Conservation (phyloP, 2,888 invertebrate species). For the Leptodirus hochenwartii region DNA sequence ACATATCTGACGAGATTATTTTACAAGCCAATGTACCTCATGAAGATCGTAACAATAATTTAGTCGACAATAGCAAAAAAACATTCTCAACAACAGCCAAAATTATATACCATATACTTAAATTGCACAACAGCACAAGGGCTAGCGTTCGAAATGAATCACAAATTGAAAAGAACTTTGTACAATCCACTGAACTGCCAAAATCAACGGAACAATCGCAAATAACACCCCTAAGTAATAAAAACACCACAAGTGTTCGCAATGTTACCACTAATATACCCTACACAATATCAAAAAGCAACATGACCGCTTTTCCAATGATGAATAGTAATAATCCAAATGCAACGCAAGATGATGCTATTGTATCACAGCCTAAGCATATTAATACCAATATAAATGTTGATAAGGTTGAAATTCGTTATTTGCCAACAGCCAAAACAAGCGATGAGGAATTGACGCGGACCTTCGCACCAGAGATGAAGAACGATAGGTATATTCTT, state of each 20-base stretch:
- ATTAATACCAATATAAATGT: slow-evolving; percentile 10
- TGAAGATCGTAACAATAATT: slow-evolving; percentile 4
- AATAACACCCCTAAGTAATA: no score
- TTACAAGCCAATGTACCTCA: slow-evolving; percentile 6
- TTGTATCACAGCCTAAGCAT: slow-evolving; percentile 11
- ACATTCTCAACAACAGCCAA: no score
- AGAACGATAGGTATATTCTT: slow-evolving; percentile 35
- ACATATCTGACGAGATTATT: slow-evolving; percentile 7
- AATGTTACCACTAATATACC: no score
- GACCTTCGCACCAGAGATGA: slow-evolving; percentile 20
- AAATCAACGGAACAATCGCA: no score
- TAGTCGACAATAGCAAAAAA: slow-evolving; percentile 2
- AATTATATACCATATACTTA: no score
- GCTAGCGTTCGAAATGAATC: slow-evolving; percentile 8
- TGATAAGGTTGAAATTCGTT: slow-evolving; percentile 5
- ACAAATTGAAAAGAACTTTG: slow-evolving; percentile 8
- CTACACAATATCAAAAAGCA: no score
- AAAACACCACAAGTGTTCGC: no score
- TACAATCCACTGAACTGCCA: no score
- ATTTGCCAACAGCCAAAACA: slow-evolving; percentile 6
- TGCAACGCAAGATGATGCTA: no score
- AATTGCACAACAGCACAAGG: no score
- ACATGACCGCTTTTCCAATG: no score
- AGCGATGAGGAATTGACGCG: slow-evolving; percentile 11
- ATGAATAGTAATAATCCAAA: no score